Base-by-base conservation (phyloP, 2,797 vertebrate species). In the Cottoperca gobio region DNA sequence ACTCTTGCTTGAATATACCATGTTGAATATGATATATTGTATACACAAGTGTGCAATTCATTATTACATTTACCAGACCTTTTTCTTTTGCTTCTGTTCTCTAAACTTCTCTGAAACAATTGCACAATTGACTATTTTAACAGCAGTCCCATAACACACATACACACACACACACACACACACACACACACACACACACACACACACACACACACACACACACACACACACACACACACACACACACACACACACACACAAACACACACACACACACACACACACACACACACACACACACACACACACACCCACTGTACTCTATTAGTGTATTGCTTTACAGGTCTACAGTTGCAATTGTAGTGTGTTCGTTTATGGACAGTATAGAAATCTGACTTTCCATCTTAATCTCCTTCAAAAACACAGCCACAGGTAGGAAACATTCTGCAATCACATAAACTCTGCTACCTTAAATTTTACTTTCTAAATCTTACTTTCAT, bases 101-200 rank as follows among this genome's bases (percentile, higher is more conserved):
- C 24, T 71, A 24, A 78, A 68, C 42, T 28, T 59, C 60, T 58
- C 12, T 60, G 28, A 61, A 48, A 54, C 4, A 0, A 62, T 60
- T 48, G 28, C 37, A 33, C 63, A 66, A 16, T 8, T 58, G 35
- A 66, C 31, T 21, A 37, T 17, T 50, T 45, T 45, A 64, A 57
- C 54, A 72, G 24, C 11, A 50, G 21, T 35, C 17, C 17, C 21
- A 53, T 26, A 39, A 55, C 43, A 58, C 33, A 61, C 3, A 54
- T 19, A 6, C 54, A 77, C 50, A 37, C 66, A 39, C 60, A 74
- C 42, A 57, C 28, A 39, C 39, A 17, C 42, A 48, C 40, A 69
- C 67, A 71, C 61, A 59, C 28, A 52, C 43, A 28, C 28, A 28
- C n/a, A n/a, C n/a, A n/a, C n/a, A n/a, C n/a, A 24, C 46, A 49